Base-by-base conservation (phyloP, 2,797 vertebrate species). In the Xenentodon cancila region DNA sequence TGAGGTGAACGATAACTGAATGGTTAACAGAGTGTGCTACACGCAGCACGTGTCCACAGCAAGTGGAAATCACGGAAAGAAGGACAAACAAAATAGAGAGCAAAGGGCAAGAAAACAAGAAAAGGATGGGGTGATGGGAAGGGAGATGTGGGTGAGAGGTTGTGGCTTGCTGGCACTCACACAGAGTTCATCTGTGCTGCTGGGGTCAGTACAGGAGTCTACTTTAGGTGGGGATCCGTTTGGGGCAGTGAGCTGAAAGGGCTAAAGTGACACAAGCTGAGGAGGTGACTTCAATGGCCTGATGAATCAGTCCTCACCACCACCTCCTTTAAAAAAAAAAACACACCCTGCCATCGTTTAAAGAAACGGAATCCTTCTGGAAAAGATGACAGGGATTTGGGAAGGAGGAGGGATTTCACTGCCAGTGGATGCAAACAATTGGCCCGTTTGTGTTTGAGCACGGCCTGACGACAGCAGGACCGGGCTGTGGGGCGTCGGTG, bases 391-490 rank as follows among this genome's bases (percentile, higher is more conserved):
- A 59, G 46, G 21, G 64, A 30, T 77, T 81, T 71, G 68, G 73
- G 68, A 70, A 58, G 59, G 16, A 52, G 70, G 53, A 66, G 61
- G 63, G 63, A 70, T 74, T 82, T 68, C 15, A 3, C 77, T 77
- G 76, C 84, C 73, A 80, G 64, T 53, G 69, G 82, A 84, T 48
- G 67, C 78, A 91, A 83, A 92, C 85, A 91, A 90, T 75, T 65
- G 64, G 75, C 48, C 77, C 53, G 80, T 82, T 87, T 90, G 88
- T 88, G 59, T 80, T 77, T 75, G 77, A 75, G 81, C 65, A 59
- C 63, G 67, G 67, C 68, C 77, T 85, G 89, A 88, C 86, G 79
- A 90, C 86, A 91, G 74, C 55, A 74, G 53, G 65, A 74, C 71
- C 12, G 34, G 48, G 70, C 55, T 18, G 45, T 47, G 74, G 75